Percentiles rank a stretch among this genome's conserved stretches.
Conservation (phyloP, 2,797 vertebrate genomes). For the Thalassophryne amazonica region DNA sequence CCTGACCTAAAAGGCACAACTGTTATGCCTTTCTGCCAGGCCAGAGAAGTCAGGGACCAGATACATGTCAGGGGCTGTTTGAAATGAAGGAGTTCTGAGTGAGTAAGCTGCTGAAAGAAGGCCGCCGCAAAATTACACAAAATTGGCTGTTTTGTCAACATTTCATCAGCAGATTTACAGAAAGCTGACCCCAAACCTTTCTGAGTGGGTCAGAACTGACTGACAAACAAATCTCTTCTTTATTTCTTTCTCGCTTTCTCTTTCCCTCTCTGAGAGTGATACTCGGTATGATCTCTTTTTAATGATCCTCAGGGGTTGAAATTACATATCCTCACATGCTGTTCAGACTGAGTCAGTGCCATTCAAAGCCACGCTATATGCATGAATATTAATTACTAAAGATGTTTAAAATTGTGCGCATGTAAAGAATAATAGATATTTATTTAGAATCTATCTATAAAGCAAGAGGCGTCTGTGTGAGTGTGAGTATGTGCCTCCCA, state of each 20-base stretch:
- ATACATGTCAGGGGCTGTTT: conserved; percentile 89
- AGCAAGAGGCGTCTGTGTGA: no score
- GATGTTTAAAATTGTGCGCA: conserved; percentile 31
- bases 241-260: conserved; percentile 81
- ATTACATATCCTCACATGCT: conserved; percentile 79
- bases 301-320: conserved; percentile 90
- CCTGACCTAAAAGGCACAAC: conserved; percentile 92
- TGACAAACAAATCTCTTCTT: conserved; percentile 90
- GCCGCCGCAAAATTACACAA: conserved; percentile 88
- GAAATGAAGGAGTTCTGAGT: conserved; percentile 86
- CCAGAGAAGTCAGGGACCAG: conserved; percentile 71
- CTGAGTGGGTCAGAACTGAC: conserved; percentile 83
- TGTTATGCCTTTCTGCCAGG: conserved; percentile 82
- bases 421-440: conserved; percentile 35
- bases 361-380: conserved; percentile 43
- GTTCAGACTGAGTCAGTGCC: conserved; percentile 53
- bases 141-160: conserved; percentile 97
- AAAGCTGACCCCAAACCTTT: conserved; percentile 76
- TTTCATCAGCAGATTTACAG: conserved; percentile 90
- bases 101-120: conserved; percentile 85
- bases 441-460: no score
- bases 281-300: conserved; percentile 95
- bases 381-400: conserved; percentile 44
- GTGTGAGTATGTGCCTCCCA: no score
- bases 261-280: conserved; percentile 83